These are phyloP conservation scores for Eptesicus fuscus DNA, from an alignment of 2,113 vertebrate genomes.

Conservation along the genomic window DNA sequence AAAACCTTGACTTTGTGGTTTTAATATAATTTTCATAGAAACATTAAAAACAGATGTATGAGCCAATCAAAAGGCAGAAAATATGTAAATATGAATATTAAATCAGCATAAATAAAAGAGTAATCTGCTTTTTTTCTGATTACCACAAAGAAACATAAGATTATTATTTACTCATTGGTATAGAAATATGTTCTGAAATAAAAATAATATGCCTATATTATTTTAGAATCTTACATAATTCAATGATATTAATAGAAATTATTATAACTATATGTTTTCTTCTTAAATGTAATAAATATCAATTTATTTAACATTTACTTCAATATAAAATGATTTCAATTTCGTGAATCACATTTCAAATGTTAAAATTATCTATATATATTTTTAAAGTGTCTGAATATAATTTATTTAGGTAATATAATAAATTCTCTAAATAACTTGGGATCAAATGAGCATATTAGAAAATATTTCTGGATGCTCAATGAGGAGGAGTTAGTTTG, in stretches of 20 bases:
- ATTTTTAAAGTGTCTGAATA: not conserved
- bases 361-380: not conserved
- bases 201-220: not conserved
- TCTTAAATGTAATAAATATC: not conserved
- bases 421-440: slow-evolving; percentile 3
- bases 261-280: not conserved
- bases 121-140: slow-evolving; percentile 29
- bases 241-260: slow-evolving; percentile 20
- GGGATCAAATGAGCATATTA: not conserved
- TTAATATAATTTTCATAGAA: slow-evolving; percentile 59
- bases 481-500: not conserved
- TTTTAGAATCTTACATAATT: slow-evolving; percentile 4
- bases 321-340: not conserved
- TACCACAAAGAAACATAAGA: slow-evolving; percentile 22
- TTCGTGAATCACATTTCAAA: slow-evolving; percentile 4
- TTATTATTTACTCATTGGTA: slow-evolving; percentile 47
- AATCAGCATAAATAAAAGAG: slow-evolving; percentile 41
- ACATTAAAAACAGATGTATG: slow-evolving; percentile 61
- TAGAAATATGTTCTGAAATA: slow-evolving; percentile 45
- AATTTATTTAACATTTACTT: slow-evolving; percentile 18
- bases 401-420: not conserved
- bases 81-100: slow-evolving; percentile 54
- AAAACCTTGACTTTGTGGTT: slow-evolving; percentile 55
- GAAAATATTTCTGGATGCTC: not conserved
- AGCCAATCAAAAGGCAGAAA: slow-evolving; percentile 44